Evolutionary conservation across 2,888 invertebrate species (phyloP), one percentile per base, ranked within the genome.

Genomic region (Chelonus formosanus): DNA sequence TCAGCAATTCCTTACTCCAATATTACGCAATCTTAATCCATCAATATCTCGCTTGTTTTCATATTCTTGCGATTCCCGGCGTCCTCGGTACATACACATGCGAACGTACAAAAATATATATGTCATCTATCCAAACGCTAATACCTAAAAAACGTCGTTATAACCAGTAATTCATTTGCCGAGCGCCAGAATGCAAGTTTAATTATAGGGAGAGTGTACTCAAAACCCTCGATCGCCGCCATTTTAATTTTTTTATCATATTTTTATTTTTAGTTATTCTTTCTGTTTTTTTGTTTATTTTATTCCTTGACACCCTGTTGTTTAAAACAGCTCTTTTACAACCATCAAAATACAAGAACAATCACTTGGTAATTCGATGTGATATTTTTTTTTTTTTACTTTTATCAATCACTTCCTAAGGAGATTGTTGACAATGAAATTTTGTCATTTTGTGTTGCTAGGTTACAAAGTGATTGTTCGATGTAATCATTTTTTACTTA

Each of bases 91-190:
- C 72, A 71, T 70, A 73, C 73, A 73, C 70, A 74, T 79, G 80
- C 81, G 80, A 82, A 81, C 78, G 83, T 83, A 83, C 81, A 83
- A 83, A 83, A 83, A 83, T 83, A 83, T 83, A 83, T 83, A 79
- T 78, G 78, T 82, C 72, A 81, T 83, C 79, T 83, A 83, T 83
- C 74, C 75, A 75, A 81, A 80, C 78, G 78, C 77, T 80, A 80
- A 77, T 76, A 66, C 76, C 80, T 81, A 81, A 81, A 71, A 83
- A 81, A 80, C 78, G 68, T 77, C 77, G 75, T 80, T 73, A 74
- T 67, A 65, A 65, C 70, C 68, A 61, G 60, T 65, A 52, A 61
- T 65, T 74, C 65, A 72, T 74, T 77, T 70, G 67, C 70, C 73
- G 75, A 76, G 76, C 75, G 78, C 73, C 75, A 73, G 69, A 74